Percentiles rank a stretch among this genome's conserved stretches.
phyloP scores from a whole-genome alignment of 2,113 vertebrate genomes.

The Climacteris rufus region DNA sequence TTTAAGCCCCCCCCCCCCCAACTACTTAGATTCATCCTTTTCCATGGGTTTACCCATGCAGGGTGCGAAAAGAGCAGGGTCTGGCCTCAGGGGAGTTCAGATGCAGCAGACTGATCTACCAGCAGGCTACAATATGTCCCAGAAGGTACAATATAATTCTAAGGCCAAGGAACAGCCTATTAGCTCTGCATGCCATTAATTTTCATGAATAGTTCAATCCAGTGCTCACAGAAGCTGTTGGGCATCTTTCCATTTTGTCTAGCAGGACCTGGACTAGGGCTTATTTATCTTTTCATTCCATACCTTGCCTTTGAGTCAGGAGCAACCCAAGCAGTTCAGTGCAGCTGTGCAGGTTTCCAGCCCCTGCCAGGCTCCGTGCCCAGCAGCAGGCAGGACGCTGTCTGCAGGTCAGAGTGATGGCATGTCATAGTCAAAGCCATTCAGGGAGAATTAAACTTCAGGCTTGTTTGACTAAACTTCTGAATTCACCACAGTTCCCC shows the following conservation, averaged over 20 bases:
- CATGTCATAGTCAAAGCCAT: neutral
- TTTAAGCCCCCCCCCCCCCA: neutral
- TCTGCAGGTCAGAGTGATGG: neutral
- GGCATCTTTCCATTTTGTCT: conserved; percentile 41
- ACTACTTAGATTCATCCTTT: neutral
- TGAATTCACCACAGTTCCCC: neutral
- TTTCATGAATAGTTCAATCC: conserved; percentile 35
- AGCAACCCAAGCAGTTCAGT: neutral
- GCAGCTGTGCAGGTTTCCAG: neutral
- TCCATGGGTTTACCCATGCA: neutral
- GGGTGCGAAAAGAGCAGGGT: neutral
- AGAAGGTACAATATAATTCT: conserved; percentile 4
- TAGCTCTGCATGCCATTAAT: conserved; percentile 52
- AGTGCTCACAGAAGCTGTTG: conserved; percentile 1
- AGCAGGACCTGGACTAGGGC: neutral
- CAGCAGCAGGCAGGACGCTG: neutral
- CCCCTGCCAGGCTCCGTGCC: neutral
- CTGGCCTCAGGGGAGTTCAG: neutral
- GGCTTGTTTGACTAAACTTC: conserved; percentile 20
- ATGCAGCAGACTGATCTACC: conserved; percentile 38
- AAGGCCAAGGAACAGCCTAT: conserved; percentile 51
- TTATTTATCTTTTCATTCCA: conserved; percentile 20
- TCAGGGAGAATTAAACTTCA: conserved; percentile 1
- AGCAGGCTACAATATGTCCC: conserved; percentile 45
- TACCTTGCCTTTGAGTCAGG: neutral